Conservation (phyloP, 2,888 invertebrate species). For the Ophraella communa region DNA sequence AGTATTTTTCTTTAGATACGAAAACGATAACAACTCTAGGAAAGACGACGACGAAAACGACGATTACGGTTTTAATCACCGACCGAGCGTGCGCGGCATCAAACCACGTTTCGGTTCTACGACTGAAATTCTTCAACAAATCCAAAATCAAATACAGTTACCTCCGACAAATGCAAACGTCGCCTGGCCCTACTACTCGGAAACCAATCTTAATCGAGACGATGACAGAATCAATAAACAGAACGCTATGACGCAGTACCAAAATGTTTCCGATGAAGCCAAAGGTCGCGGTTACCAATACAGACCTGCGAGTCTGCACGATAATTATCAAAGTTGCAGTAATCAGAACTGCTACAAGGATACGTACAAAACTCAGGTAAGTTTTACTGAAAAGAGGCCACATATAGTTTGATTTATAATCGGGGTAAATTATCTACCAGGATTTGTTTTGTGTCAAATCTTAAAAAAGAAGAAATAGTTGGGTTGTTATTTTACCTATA, state of each 20-base stretch:
- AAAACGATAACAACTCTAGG: constrained; percentile 23
- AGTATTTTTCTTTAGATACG: constrained; percentile 27
- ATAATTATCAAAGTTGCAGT: constrained; percentile 61
- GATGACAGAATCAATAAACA: constrained; percentile 52
- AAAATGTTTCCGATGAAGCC: constrained; percentile 45
- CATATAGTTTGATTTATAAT: no score
- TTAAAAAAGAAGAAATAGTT: no score
- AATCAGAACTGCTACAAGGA: constrained; percentile 50
- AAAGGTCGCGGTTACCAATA: constrained; percentile 44
- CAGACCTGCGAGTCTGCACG: constrained; percentile 50
- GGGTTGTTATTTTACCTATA: no score
- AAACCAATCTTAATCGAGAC: constrained; percentile 60
- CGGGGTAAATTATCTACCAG: no score
- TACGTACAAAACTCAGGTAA: constrained; percentile 40
- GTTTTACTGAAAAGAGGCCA: no score
- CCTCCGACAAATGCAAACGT: constrained; percentile 62
- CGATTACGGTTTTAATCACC: constrained; percentile 86
- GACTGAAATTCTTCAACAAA: constrained; percentile 81
- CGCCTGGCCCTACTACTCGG: constrained; percentile 73
- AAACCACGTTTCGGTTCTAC: constrained; percentile 85
- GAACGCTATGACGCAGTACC: constrained; percentile 46
- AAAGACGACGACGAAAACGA: constrained; percentile 78
- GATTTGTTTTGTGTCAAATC: no score
- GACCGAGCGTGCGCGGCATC: constrained; percentile 89
- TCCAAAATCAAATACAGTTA: constrained; percentile 72